phyloP scores from a whole-genome alignment of 53 echinoderm and acorn worm species.

The Patiria pectinifera region DNA sequence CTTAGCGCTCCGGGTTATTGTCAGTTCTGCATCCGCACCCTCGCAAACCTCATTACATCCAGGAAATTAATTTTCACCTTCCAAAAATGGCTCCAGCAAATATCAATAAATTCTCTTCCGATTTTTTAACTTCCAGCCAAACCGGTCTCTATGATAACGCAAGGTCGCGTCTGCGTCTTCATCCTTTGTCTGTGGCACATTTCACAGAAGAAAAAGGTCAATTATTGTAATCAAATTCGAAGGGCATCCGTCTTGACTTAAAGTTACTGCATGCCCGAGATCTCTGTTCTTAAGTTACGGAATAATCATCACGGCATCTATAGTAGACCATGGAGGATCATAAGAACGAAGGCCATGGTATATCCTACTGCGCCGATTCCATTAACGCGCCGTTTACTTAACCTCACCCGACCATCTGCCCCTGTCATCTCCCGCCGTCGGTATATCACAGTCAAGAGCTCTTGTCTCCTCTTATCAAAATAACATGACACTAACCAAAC shows the following conservation, averaged over 20 bases:
- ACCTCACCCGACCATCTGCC: conserved; percentile 13
- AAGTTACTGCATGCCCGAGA: neutral
- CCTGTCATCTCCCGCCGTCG: conserved; percentile 1
- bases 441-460: conserved; percentile 14
- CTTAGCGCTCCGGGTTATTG: neutral
- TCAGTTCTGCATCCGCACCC: neutral
- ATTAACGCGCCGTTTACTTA: conserved; percentile 30
- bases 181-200: neutral
- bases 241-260: neutral
- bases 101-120: conserved; percentile 7
- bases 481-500: conserved; percentile 8
- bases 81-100: neutral
- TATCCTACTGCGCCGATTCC: neutral
- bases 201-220: neutral
- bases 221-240: conserved; percentile 1
- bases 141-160: neutral
- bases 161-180: neutral
- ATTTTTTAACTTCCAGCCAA: neutral
- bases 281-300: neutral
- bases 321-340: too few relatives aligned
- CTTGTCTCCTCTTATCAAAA: neutral
- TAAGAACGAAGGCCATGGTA: neutral
- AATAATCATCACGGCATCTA: neutral
- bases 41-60: neutral
- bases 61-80: conserved; percentile 40